Percentiles rank a stretch among this genome's conserved stretches.
Evolutionary conservation across 2,797 vertebrate species (phyloP).

Genomic region (Delichon dasypus): DNA sequence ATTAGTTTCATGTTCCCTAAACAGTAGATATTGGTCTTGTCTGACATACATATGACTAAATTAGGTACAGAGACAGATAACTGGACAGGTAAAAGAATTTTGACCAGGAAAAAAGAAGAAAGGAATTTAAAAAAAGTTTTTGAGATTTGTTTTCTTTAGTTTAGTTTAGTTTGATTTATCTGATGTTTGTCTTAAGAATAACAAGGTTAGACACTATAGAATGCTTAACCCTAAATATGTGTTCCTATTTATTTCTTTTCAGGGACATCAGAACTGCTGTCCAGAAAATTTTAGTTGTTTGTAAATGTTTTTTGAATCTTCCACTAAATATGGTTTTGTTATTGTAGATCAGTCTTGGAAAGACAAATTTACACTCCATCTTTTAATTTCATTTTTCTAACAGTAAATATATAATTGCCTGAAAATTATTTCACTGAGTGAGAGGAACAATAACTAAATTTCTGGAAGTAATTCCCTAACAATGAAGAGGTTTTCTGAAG

Average conservation of each 20-base stretch:
- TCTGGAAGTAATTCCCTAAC: not conserved
- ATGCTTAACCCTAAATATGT: not conserved
- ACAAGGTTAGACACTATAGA: not conserved
- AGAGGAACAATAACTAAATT: not conserved
- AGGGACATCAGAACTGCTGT: not conserved
- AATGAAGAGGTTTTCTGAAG: not conserved
- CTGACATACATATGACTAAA: not conserved
- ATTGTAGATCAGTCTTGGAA: not conserved
- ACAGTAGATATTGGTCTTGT: not conserved
- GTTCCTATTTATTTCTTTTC: not conserved
- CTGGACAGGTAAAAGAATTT: not conserved
- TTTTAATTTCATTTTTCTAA: not conserved
- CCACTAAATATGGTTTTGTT: not conserved
- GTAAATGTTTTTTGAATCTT: not conserved
- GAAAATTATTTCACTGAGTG: not conserved
- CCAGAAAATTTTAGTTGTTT: not conserved
- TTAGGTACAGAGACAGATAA: not conserved
- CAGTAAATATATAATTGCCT: not conserved
- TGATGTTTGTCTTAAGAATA: not conserved
- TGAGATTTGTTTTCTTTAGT: not conserved
- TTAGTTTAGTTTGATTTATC: not conserved
- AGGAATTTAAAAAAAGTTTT: accelerated
- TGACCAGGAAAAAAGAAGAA: not conserved
- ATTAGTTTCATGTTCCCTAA: not conserved
- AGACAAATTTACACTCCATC: not conserved